Evolutionary conservation across 2,113 vertebrate species (phyloP).

Genomic region (Perca fluviatilis): DNA sequence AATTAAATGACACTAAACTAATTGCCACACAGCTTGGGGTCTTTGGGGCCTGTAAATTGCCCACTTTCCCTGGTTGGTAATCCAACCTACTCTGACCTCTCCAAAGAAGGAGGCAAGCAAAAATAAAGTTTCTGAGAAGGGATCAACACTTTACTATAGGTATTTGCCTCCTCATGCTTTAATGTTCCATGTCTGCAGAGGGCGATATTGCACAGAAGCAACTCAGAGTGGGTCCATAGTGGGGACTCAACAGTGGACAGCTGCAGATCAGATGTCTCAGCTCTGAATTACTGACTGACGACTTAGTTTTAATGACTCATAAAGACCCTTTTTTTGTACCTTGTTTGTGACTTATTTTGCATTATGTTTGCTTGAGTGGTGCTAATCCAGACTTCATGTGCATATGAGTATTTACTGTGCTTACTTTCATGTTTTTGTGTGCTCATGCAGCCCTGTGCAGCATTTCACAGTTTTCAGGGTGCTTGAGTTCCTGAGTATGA

Average conservation of each 20-base stretch:
- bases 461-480: constrained; percentile 18
- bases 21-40: background rate
- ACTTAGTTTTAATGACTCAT: constrained; percentile 67
- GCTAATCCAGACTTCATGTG: constrained; percentile 36
- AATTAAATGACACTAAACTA: background rate
- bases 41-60: background rate
- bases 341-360: constrained; percentile 44
- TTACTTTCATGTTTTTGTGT: constrained; percentile 39
- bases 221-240: background rate
- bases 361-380: constrained; percentile 12
- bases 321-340: constrained; percentile 43
- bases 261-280: constrained; percentile 75
- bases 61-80: background rate
- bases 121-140: background rate
- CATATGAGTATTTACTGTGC: constrained; percentile 8
- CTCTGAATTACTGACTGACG: constrained; percentile 46
- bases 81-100: background rate
- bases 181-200: constrained; percentile 56
- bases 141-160: background rate
- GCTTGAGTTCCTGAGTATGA: constrained; percentile 19
- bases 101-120: background rate
- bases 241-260: constrained; percentile 29
- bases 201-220: constrained; percentile 62
- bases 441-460: background rate
- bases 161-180: background rate